phyloP scores from a whole-genome alignment of 2,888 invertebrate species.

The Seira sanloemensis region DNA sequence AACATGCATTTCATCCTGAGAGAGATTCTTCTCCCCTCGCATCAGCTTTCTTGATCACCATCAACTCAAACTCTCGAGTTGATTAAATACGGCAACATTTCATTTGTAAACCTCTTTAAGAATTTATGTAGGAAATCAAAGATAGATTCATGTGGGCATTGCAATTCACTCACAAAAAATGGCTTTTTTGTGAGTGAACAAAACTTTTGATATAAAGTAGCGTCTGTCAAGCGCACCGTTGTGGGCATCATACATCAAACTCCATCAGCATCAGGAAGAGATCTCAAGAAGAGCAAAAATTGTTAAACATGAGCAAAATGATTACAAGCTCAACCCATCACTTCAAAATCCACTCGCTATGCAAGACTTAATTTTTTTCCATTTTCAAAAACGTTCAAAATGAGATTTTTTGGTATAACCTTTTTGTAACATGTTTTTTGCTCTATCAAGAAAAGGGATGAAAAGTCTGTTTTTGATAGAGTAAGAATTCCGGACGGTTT shows the following conservation, averaged over 20 bases:
- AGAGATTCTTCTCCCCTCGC: background rate
- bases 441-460: background rate
- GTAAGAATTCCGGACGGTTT: background rate
- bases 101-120: conserved; percentile 21
- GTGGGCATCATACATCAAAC: conserved; percentile 35
- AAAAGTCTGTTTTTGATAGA: background rate
- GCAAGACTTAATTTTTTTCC: background rate
- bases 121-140: conserved; percentile 5
- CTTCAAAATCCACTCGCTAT: no score
- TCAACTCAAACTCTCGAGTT: conserved; percentile 11
- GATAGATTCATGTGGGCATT: background rate
- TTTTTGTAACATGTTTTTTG: background rate
- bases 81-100: conserved; percentile 39
- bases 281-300: background rate
- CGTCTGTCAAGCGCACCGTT: conserved; percentile 44
- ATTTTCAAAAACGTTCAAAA: background rate
- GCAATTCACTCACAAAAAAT: background rate
- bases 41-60: conserved; percentile 27
- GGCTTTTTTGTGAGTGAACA: background rate
- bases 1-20: conserved; percentile 27
- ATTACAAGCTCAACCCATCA: conserved; percentile 43
- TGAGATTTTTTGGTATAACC: background rate
- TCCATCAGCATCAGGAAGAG: conserved; percentile 35
- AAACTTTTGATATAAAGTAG: background rate
- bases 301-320: conserved; percentile 25